phyloP scores from a whole-genome alignment of 2,888 invertebrate species.

The Trachelus troglodyta region DNA sequence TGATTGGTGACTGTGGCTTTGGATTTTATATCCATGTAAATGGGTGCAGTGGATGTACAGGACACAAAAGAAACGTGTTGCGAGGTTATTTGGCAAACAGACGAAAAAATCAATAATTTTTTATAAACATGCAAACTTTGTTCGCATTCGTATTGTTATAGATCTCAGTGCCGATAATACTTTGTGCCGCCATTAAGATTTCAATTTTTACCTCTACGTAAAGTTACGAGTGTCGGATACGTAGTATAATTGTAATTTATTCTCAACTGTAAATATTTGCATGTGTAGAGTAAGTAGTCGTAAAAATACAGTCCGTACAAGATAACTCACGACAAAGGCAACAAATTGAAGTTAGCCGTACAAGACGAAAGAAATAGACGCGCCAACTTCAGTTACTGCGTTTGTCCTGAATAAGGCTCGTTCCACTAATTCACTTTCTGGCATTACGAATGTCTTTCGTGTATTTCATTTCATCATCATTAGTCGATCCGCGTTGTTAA shows the following conservation, averaged over 20 bases:
- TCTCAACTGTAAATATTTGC: neutral
- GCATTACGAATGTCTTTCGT: neutral
- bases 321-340: neutral
- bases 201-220: neutral
- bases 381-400: neutral
- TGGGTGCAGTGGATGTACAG: neutral
- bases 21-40: conserved; percentile 6
- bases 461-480: neutral
- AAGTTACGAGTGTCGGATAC: neutral
- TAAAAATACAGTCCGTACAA: neutral
- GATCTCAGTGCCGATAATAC: neutral
- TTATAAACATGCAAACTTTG: neutral
- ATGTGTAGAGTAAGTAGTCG: neutral
- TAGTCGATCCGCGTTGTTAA: neutral
- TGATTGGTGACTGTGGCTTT: conserved; percentile 30
- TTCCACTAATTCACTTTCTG: neutral
- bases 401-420: neutral
- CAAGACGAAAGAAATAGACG: neutral
- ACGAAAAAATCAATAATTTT: neutral
- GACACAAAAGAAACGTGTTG: neutral
- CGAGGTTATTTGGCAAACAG: neutral
- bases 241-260: neutral
- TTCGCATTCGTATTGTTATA: neutral
- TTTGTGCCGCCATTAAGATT: neutral
- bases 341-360: neutral